Conservation (phyloP, 2,113 vertebrate genomes). For the Daboia siamensis region DNA sequence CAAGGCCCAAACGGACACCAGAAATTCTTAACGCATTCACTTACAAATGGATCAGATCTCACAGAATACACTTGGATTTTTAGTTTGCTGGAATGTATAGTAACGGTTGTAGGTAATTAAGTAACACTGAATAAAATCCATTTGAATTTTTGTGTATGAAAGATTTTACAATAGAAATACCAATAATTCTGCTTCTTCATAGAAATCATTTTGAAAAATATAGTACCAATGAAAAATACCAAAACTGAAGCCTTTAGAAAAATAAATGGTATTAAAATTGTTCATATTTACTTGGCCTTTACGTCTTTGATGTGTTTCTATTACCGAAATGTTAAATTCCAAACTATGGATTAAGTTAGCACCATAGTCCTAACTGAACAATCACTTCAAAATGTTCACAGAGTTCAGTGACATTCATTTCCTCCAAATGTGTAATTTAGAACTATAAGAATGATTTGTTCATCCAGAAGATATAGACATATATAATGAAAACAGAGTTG, state of each 20-base stretch:
- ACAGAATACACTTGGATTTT: neutral
- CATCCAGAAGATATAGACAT: conserved; percentile 27
- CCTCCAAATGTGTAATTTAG: neutral
- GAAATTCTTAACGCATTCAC: neutral
- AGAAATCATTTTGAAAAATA: neutral
- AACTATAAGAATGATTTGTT: neutral
- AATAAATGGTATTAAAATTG: neutral
- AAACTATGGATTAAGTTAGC: neutral
- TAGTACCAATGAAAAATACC: neutral
- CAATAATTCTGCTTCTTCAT: neutral
- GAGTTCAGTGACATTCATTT: neutral
- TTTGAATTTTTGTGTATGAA: neutral
- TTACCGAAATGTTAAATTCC: neutral
- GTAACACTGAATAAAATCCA: neutral
- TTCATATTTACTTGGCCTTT: neutral
- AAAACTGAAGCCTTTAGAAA: neutral
- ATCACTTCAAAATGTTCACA: neutral
- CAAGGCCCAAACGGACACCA: neutral
- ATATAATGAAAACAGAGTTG: neutral
- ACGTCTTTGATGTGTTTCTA: neutral
- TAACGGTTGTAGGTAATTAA: neutral
- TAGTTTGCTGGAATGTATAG: neutral
- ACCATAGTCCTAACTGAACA: neutral
- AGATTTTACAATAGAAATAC: neutral
- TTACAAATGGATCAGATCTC: neutral